A percentile compares a stretch with the other conserved stretches of the same genome.
Evolutionary conservation across 2,888 invertebrate genomes (phyloP).

Genomic region (Gymnoscelis rufifasciata): DNA sequence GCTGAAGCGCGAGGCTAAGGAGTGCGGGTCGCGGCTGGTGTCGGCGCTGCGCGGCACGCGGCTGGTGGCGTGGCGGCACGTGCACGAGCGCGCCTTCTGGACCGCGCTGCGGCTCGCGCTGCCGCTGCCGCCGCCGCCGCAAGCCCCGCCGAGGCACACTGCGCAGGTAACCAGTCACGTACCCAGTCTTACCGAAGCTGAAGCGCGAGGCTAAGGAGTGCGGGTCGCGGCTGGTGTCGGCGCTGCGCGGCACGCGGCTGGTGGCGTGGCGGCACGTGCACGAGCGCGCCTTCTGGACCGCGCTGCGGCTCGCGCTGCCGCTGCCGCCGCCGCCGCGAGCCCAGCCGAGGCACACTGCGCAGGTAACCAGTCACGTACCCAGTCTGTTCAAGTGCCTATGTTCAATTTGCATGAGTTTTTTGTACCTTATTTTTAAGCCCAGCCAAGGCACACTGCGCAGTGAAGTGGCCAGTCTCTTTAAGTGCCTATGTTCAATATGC

Average conservation of each 20-base stretch:
- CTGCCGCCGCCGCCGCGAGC: conserved; percentile 52
- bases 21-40: conserved; percentile 74
- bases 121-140: conserved; percentile 70
- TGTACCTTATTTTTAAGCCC: too few relatives aligned
- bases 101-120: conserved; percentile 81
- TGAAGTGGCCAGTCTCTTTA: conserved; percentile 79
- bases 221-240: conserved; percentile 72
- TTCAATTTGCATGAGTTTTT: too few relatives aligned
- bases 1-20: conserved; percentile 72
- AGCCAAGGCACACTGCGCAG: conserved; percentile 67
- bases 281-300: conserved; percentile 82
- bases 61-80: conserved; percentile 74
- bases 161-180: conserved; percentile 4
- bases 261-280: conserved; percentile 76
- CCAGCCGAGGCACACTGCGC: conserved; percentile 1
- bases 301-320: conserved; percentile 81
- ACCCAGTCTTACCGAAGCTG: conserved; percentile 77
- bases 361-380: conserved; percentile 1
- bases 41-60: conserved; percentile 64
- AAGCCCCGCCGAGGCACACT: conserved; percentile 1
- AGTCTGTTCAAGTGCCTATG: conserved; percentile 81
- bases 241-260: conserved; percentile 66
- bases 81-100: conserved; percentile 82
- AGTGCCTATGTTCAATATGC: too few relatives aligned
- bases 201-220: conserved; percentile 72